Base-by-base conservation (phyloP, 1,140 invertebrate species). In the Zophobas atratus region DNA sequence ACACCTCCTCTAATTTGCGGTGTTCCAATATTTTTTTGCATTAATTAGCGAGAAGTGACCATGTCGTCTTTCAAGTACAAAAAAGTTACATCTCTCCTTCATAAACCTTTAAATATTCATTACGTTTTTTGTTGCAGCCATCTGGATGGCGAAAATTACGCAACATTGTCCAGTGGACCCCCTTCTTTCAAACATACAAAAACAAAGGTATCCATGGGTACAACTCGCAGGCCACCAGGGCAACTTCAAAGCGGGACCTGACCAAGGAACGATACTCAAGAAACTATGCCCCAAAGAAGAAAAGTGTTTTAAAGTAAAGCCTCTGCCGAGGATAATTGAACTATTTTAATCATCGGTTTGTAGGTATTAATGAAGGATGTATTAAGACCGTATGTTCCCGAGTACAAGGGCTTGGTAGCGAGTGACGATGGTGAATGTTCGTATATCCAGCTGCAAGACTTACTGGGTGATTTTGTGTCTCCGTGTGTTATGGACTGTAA, bases 401-500 rank as follows among this genome's bases (percentile, higher is more conserved):
- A 97, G 86, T 98, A 96, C 88, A 94, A 95, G 85, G 96, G 96
- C 34, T 90, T 93, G 83, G 91, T 95, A 77, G 90, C 90, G 2
- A 92, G 92, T 83, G 93, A 95, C 84, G 93, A 94, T 84, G 92
- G 92, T 83, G 94, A 96, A 89, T 89, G 94, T 94, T 92, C 93
- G 91, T 98, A 96, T 85, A 89, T 98, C 46, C 95, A 98, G 87
- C 88, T 98, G 43, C 94, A 99, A 90, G 97, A 99, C 88, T 88
- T 99, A 51, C 88, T 99, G 32, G 94, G 94, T 67, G 94, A 96
- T 80, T 99, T 98, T 86, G 91, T 93, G 77, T 92, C 94, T 63
- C 96, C 97, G 0, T 98, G 95, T 84, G 96, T 99, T 0, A 98
- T 99, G 97, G 97, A 99, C 87, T 97, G 97, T 86, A 99, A 99